Evolutionary conservation across 2,888 invertebrate species (phyloP).

Genomic region (Dicyrtoma fusca): DNA sequence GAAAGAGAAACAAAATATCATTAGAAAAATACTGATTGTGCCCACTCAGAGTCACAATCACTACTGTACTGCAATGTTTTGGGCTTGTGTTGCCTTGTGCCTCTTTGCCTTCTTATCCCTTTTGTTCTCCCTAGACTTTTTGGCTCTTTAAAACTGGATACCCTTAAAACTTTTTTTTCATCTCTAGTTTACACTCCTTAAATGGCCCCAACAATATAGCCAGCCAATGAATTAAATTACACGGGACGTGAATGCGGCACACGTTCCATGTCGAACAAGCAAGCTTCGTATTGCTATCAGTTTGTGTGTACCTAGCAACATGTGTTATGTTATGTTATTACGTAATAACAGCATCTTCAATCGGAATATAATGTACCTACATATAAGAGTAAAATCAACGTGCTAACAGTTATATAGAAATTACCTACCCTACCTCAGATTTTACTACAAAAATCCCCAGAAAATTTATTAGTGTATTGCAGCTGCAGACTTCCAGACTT

Average conservation of each 20-base stretch:
- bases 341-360: too few relatives aligned
- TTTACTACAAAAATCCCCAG: conserved; percentile 5
- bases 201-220: too few relatives aligned
- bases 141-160: not conserved
- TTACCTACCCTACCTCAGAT: not conserved
- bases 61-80: too few relatives aligned
- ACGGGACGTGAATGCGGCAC: not conserved
- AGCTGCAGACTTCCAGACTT: conserved; percentile 6
- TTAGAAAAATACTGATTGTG: too few relatives aligned
- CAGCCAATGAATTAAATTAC: conserved; percentile 17
- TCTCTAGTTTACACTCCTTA: too few relatives aligned
- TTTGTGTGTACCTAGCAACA: too few relatives aligned
- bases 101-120: not conserved
- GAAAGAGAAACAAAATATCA: not conserved
- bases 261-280: conserved; percentile 9
- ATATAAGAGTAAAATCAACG: too few relatives aligned
- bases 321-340: too few relatives aligned
- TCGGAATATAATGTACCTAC: too few relatives aligned
- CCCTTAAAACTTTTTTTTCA: not conserved
- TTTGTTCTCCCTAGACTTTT: not conserved
- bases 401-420: too few relatives aligned
- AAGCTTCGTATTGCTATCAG: not conserved
- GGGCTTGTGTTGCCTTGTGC: too few relatives aligned
- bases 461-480: not conserved
- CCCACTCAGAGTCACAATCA: too few relatives aligned